Conservation (phyloP, 2,113 vertebrate genomes). For the Arvicanthis niloticus region DNA sequence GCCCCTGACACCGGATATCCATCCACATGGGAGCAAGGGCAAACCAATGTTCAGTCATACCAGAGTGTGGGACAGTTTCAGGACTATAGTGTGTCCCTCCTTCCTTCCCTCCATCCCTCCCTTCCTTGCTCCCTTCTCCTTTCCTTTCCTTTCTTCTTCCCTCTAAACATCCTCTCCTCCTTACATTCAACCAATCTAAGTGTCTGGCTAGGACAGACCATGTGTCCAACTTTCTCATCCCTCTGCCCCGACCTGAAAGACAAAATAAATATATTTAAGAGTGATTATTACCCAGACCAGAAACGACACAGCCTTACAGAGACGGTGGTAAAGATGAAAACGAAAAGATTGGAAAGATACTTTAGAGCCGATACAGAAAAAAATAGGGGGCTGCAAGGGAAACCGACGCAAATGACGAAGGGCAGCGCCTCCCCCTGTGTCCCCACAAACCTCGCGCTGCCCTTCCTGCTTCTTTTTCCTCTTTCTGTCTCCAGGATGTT, state of each 20-base stretch:
- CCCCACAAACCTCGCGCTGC: rapidly evolving
- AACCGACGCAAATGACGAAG: neutral
- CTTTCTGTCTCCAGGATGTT: neutral
- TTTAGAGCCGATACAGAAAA: neutral
- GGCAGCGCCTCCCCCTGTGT: neutral
- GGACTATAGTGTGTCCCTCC: neutral
- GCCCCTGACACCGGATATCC: rapidly evolving
- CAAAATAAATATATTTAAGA: neutral
- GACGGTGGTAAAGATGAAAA: neutral
- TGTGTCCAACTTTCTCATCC: neutral
- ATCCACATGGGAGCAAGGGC: rapidly evolving
- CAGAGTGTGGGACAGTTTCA: neutral
- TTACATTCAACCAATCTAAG: neutral
- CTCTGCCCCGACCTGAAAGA: neutral
- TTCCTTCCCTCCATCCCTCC: too few species aligned
- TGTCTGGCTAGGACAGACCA: neutral
- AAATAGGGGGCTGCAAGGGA: neutral
- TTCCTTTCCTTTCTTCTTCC: too few species aligned
- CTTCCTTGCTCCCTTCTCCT: too few species aligned
- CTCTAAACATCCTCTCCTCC: neutral
- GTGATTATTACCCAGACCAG: neutral
- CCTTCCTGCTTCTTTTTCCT: neutral
- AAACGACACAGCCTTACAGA: neutral
- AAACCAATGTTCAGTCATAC: neutral
- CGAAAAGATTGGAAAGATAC: neutral